Conservation (phyloP, 2,888 invertebrate species). For the Scaptomyza polygonia region DNA sequence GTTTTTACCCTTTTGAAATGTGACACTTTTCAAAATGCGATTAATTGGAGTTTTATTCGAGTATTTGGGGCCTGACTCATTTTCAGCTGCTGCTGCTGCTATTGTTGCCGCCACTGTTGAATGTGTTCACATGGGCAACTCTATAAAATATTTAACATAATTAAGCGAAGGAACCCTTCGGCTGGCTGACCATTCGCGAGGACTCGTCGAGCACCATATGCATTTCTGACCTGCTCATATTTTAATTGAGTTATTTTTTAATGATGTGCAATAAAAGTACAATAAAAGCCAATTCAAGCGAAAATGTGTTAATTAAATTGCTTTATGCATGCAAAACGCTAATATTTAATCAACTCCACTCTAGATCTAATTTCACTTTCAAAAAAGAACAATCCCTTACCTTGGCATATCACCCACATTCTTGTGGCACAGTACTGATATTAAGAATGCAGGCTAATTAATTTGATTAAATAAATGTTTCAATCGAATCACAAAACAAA, state of each 20-base stretch:
- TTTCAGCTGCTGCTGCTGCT: background rate
- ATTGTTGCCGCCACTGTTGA: background rate
- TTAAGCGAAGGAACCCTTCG: conserved; percentile 14
- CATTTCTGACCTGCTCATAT: conserved; percentile 28
- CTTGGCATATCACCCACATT: too few species aligned
- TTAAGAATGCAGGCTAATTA: too few species aligned
- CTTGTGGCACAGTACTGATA: too few species aligned
- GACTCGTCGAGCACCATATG: conserved; percentile 3
- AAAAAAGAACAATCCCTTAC: background rate
- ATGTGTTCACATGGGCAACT: conserved; percentile 25
- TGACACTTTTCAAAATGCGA: conserved; percentile 58
- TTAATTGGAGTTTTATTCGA: conserved; percentile 60
- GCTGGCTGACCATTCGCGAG: conserved; percentile 14
- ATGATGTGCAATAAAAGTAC: conserved; percentile 29
- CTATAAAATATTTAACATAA: conserved; percentile 39
- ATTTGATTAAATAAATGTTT: too few species aligned
- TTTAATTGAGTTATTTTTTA: conserved; percentile 56
- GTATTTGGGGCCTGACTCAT: conserved; percentile 3
- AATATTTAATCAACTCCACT: conserved; percentile 18
- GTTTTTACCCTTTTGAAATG: conserved; percentile 39
- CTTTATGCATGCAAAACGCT: background rate
- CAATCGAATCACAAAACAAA: too few species aligned
- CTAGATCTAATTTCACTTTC: background rate
- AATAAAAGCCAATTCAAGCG: conserved; percentile 33
- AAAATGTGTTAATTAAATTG: conserved; percentile 44